Conservation (phyloP, 1,140 invertebrate species). For the Macrocentrus cingulum region DNA sequence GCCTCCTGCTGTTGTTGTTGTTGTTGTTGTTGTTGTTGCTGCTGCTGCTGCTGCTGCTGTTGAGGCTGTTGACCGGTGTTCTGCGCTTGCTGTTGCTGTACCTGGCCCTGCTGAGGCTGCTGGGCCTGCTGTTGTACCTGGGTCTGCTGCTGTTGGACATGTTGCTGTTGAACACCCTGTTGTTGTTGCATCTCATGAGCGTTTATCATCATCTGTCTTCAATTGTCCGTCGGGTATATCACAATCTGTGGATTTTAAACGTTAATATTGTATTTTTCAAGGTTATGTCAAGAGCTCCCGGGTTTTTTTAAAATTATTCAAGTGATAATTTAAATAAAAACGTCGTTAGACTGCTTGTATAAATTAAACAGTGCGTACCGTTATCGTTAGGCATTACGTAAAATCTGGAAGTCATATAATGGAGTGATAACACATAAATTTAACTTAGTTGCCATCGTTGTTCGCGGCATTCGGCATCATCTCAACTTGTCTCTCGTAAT, state of each 20-base stretch:
- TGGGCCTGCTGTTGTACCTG: constrained; percentile 48
- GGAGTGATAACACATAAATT: neutral
- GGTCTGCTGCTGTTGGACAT: constrained; percentile 54
- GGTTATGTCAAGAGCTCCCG: no score
- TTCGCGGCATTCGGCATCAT: neutral
- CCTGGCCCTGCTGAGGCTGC: constrained; percentile 41
- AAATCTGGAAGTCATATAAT: neutral
- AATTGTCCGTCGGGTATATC: no score
- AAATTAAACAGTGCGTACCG: no score
- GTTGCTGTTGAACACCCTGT: constrained; percentile 60
- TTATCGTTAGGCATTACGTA: neutral
- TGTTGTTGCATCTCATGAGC: constrained; percentile 53
- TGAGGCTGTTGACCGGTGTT: no score
- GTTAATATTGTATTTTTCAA: no score
- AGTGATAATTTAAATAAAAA: no score
- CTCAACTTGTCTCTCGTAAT: neutral
- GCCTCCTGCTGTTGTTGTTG: constrained; percentile 56
- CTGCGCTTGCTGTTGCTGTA: constrained; percentile 47
- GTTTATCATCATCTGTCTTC: constrained; percentile 48
- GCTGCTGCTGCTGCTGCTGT: constrained; percentile 39
- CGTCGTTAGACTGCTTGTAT: no score
- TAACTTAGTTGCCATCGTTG: neutral
- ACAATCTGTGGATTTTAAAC: no score
- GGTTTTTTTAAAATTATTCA: no score
- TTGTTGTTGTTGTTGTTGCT: constrained; percentile 47